Evolutionary conservation across 2,113 vertebrate genomes (phyloP).

Genomic region (Tichodroma muraria): DNA sequence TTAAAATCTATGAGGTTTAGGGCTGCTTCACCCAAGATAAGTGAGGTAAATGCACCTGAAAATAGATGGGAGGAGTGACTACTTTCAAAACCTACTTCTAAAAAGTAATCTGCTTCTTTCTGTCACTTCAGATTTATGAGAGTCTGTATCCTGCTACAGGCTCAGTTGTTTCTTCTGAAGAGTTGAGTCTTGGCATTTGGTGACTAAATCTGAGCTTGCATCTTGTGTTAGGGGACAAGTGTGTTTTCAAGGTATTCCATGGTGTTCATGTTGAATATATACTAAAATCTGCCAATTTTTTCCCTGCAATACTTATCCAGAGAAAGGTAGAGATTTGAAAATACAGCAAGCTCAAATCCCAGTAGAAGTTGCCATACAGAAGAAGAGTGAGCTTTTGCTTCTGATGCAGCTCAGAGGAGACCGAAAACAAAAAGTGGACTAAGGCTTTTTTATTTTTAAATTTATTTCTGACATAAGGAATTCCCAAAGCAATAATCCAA

Average conservation of each 20-base stretch:
- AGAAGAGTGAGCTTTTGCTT: background rate
- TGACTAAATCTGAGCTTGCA: background rate
- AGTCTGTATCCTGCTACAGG: background rate
- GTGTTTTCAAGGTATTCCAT: background rate
- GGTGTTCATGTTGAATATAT: background rate
- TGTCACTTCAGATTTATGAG: slow-evolving; percentile 7
- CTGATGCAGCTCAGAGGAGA: background rate
- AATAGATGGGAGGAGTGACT: background rate
- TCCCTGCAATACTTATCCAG: background rate
- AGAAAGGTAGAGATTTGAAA: background rate
- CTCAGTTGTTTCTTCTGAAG: background rate
- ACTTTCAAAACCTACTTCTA: background rate
- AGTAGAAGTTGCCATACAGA: background rate
- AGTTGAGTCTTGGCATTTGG: background rate
- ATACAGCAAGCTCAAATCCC: background rate
- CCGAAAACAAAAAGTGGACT: background rate
- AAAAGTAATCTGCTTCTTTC: background rate
- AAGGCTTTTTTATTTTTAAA: background rate
- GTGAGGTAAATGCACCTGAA: background rate
- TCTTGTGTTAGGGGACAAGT: background rate
- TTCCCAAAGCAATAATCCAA: background rate
- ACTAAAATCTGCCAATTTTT: background rate
- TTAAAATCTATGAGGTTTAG: background rate
- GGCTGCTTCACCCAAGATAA: background rate
- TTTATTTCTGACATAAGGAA: background rate